Evolutionary conservation across 2,888 invertebrate species (phyloP).

Genomic region (Sacculina carcini): DNA sequence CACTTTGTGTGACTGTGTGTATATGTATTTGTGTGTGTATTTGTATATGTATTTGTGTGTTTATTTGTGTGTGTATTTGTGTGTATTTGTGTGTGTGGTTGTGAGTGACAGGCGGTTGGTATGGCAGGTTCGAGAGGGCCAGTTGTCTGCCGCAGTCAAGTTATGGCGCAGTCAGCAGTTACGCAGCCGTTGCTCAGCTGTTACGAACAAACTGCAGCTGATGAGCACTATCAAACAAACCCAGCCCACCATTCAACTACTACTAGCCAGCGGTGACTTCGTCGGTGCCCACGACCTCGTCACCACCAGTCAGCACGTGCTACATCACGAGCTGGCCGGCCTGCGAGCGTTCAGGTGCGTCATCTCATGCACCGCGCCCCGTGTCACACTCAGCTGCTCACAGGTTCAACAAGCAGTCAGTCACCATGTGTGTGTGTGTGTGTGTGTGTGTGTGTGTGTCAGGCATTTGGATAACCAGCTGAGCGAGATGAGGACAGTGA

Average conservation of each 20-base stretch:
- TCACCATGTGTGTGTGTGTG: neutral
- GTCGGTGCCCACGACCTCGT: constrained; percentile 26
- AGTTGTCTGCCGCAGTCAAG: too few species aligned
- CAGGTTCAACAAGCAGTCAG: neutral
- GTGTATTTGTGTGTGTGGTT: too few species aligned
- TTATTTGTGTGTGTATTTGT: too few species aligned
- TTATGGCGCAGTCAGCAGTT: too few species aligned
- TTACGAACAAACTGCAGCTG: constrained; percentile 34
- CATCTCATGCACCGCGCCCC: neutral
- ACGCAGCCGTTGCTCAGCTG: too few species aligned
- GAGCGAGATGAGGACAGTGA: constrained; percentile 77
- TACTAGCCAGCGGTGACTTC: constrained; percentile 57
- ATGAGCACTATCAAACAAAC: constrained; percentile 93
- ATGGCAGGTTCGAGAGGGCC: too few species aligned
- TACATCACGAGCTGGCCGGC: constrained; percentile 65
- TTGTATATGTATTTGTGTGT: too few species aligned
- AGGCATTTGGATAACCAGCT: constrained; percentile 85
- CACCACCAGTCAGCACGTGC: constrained; percentile 77
- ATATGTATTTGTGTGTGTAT: too few species aligned
- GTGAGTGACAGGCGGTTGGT: too few species aligned
- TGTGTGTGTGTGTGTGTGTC: constrained; percentile 13
- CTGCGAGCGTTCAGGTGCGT: constrained; percentile 57
- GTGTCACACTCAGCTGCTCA: neutral
- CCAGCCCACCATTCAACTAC: constrained; percentile 81
- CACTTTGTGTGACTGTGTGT: too few species aligned